A percentile compares a stretch with the other conserved stretches of the same genome.
These are phyloP conservation scores for Scaptomyza montana DNA, from an alignment of 1,140 invertebrate species.

Conservation along the genomic window DNA sequence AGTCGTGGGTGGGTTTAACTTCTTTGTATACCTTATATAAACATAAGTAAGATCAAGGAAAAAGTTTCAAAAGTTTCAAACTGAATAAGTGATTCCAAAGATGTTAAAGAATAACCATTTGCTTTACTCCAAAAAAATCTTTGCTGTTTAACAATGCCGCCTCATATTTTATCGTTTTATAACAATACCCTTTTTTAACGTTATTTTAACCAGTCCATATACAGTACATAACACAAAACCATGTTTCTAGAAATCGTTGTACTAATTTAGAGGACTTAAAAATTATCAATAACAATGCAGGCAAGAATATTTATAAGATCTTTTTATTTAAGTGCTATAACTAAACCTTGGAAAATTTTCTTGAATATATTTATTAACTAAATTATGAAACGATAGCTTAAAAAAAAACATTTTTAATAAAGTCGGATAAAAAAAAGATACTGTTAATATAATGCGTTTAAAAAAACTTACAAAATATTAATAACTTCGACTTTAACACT, in stretches of 20 bases:
- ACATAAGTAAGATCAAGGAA: neutral
- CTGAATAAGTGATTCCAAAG: neutral
- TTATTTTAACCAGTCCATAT: neutral
- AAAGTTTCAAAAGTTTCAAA: neutral
- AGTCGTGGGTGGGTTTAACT: slow-evolving; percentile 12
- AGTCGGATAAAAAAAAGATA: slow-evolving; percentile 17
- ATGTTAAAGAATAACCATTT: neutral
- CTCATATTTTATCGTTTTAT: no score
- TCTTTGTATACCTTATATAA: neutral
- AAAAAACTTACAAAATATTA: no score
- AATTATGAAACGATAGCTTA: neutral
- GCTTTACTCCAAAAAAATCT: no score
- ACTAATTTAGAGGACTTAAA: neutral
- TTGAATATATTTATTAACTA: neutral
- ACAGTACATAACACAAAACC: neutral
- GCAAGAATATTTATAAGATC: neutral
- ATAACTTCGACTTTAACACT: no score
- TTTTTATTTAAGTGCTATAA: slow-evolving; percentile 4
- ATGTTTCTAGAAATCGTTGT: neutral
- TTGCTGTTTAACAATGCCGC: no score
- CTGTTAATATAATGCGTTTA: no score
- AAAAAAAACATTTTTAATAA: slow-evolving; percentile 7
- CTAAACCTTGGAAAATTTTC: neutral
- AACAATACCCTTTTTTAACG: neutral
- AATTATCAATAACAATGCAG: neutral